These are phyloP conservation scores for Empis stercorea DNA, from an alignment of 2,888 invertebrate genomes.

Conservation along the genomic window DNA sequence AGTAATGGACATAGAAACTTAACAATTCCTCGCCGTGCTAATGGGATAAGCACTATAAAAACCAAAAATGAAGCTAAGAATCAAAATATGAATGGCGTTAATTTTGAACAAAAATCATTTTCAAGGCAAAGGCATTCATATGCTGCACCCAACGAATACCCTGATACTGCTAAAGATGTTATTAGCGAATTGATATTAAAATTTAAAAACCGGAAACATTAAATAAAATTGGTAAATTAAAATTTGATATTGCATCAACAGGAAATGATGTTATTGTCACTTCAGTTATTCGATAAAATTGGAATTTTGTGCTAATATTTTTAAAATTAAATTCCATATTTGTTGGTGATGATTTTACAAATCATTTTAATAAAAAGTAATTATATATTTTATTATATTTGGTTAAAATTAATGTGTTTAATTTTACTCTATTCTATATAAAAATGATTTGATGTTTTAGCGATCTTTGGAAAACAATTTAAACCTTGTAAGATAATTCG, in stretches of 20 bases:
- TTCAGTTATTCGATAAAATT: constrained; percentile 14
- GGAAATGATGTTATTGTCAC: constrained; percentile 26
- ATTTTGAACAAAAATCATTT: constrained; percentile 30
- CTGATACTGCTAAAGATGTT: constrained; percentile 26
- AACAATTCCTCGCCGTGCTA: not conserved
- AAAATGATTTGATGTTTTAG: no score
- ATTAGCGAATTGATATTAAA: constrained; percentile 10
- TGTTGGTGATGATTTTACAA: no score
- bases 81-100: constrained; percentile 22
- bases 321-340: no score
- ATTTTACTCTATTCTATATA: no score
- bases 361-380: no score
- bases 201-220: constrained; percentile 17
- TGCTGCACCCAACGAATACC: constrained; percentile 29
- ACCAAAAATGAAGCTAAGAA: constrained; percentile 10
- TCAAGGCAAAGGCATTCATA: constrained; percentile 29
- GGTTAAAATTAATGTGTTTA: no score
- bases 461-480: no score
- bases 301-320: no score
- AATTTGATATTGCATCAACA: constrained; percentile 28
- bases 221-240: constrained; percentile 27
- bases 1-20: no score
- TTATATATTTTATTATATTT: no score
- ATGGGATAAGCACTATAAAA: not conserved
- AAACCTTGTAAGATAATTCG: no score